A percentile compares a stretch with the other conserved stretches of the same genome.
Conservation (phyloP, 2,888 invertebrate genomes). For the Dusona sp. region DNA sequence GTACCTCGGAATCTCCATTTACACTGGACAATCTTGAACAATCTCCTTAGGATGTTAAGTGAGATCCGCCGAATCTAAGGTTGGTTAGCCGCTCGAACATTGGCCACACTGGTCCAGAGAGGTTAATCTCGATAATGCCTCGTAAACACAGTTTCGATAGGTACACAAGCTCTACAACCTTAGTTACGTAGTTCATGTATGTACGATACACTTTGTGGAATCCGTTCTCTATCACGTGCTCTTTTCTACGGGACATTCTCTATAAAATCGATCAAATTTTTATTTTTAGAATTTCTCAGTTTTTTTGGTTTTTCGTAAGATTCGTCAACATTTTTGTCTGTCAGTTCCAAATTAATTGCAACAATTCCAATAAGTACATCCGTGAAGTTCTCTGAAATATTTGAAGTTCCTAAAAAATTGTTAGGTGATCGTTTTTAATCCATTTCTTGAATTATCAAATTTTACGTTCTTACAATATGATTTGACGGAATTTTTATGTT, state of each 20-base stretch:
- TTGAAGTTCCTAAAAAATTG: neutral
- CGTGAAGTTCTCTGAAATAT: neutral
- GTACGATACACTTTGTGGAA: slow-evolving; percentile 45
- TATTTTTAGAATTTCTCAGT: neutral
- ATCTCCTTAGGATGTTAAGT: slow-evolving; percentile 58
- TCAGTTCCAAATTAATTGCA: neutral
- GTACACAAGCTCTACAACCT: slow-evolving; percentile 33
- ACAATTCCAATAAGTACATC: neutral
- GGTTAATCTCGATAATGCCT: slow-evolving; percentile 78
- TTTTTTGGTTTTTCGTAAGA: neutral
- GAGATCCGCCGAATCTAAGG: slow-evolving; percentile 73
- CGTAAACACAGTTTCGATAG: slow-evolving; percentile 75
- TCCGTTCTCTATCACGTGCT: neutral
- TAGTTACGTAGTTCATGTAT: slow-evolving; percentile 17
- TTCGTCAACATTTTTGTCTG: neutral
- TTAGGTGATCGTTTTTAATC: neutral
- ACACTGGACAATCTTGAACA: slow-evolving; percentile 53
- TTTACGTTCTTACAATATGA: neutral
- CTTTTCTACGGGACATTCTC: neutral
- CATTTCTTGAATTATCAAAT: neutral
- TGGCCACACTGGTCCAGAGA: slow-evolving; percentile 41
- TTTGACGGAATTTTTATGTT: neutral
- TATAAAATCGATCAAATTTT: slow-evolving; percentile 1
- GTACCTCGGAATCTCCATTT: slow-evolving; percentile 51
- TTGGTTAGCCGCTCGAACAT: slow-evolving; percentile 63